Conservation (phyloP, 2,888 invertebrate species). For the Caenorhabditis imperialis region DNA sequence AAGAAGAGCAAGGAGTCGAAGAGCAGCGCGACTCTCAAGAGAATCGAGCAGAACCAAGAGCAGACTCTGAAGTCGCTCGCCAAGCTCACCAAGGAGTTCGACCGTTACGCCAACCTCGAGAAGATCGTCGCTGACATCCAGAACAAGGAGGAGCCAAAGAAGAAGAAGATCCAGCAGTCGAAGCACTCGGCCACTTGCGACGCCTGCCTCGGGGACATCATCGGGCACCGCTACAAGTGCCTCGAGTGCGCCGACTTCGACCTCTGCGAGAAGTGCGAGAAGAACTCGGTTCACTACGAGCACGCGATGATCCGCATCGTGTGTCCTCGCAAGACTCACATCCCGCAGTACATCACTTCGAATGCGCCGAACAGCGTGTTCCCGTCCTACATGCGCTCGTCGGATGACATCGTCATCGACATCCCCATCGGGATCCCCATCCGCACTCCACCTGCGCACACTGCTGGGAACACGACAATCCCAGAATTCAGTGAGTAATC, state of each 20-base stretch:
- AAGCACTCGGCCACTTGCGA: constrained; percentile 42
- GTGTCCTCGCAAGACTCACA: constrained; percentile 22
- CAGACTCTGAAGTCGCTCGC: constrained; percentile 19
- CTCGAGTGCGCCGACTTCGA: constrained; percentile 51
- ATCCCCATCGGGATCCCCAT: too few relatives aligned
- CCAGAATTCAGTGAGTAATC: too few relatives aligned
- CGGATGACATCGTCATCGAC: too few relatives aligned
- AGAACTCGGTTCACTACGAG: constrained; percentile 41
- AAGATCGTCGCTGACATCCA: constrained; percentile 12
- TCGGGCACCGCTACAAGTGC: constrained; percentile 54
- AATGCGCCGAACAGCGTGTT: constrained; percentile 35
- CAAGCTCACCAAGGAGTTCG: constrained; percentile 13
- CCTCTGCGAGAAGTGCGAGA: constrained; percentile 48
- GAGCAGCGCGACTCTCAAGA: constrained; percentile 24
- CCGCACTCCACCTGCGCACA: too few relatives aligned
- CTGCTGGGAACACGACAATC: too few relatives aligned
- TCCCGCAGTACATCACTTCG: constrained; percentile 26
- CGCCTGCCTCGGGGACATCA: constrained; percentile 37
- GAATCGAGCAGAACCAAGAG: constrained; percentile 34
- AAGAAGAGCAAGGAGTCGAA: constrained; percentile 34
- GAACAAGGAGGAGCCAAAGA: not conserved
- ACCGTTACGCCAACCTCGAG: constrained; percentile 10
- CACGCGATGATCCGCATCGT: constrained; percentile 47
- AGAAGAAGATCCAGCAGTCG: constrained; percentile 4
- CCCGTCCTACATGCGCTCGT: constrained; percentile 22